Conservation (phyloP, 2,888 invertebrate genomes). For the Vanessa cardui region DNA sequence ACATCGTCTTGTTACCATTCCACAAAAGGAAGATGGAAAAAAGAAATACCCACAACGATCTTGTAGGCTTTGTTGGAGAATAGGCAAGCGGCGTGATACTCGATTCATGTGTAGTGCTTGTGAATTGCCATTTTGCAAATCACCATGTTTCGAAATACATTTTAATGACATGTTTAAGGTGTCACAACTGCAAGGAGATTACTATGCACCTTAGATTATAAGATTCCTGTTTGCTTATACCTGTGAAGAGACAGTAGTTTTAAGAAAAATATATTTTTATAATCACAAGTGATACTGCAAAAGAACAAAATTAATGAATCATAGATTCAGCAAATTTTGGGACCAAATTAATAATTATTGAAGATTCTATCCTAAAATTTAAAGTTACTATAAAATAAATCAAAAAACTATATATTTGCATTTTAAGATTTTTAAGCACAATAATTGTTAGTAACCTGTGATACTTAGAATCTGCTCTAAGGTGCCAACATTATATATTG, state of each 20-base stretch:
- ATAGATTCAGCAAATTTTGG: conserved; percentile 52
- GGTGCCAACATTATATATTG: conserved; percentile 53
- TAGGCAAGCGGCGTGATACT: conserved; percentile 75
- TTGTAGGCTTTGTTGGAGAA: conserved; percentile 79
- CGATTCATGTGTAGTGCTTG: conserved; percentile 79
- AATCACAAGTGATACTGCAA: conserved; percentile 44
- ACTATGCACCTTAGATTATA: conserved; percentile 69
- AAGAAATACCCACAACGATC: conserved; percentile 81
- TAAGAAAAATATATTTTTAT: conserved; percentile 43
- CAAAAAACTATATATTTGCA: conserved; percentile 24
- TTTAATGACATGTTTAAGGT: conserved; percentile 75
- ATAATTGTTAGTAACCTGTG: conserved; percentile 66
- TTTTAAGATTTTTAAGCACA: conserved; percentile 55
- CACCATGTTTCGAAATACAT: conserved; percentile 78
- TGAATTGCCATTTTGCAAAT: conserved; percentile 78
- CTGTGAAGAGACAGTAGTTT: conserved; percentile 40
- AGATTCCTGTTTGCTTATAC: conserved; percentile 44
- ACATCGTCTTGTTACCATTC: conserved; percentile 76
- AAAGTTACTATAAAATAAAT: conserved; percentile 14
- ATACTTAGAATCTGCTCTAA: conserved; percentile 63
- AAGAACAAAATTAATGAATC: conserved; percentile 46
- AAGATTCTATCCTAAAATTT: conserved; percentile 32
- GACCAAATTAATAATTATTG: conserved; percentile 48
- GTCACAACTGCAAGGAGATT: conserved; percentile 73
- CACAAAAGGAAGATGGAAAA: conserved; percentile 81